Conservation (phyloP, 2,888 invertebrate species). For the Molanna angustata region DNA sequence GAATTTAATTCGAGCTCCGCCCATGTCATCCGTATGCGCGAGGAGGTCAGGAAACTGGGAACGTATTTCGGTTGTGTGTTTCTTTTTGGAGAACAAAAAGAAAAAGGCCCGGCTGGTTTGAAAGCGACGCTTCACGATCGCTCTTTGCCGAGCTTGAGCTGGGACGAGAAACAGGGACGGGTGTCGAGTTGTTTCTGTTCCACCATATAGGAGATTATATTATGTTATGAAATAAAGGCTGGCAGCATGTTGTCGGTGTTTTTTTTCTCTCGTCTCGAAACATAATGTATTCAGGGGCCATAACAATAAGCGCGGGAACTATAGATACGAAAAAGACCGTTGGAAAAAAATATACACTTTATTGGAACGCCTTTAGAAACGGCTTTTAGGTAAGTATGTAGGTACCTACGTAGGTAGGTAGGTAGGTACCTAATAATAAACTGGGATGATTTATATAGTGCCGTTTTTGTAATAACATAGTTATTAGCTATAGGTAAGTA, state of each 20-base stretch:
- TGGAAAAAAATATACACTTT: slow-evolving; percentile 12
- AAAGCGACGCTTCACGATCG: slow-evolving; percentile 30
- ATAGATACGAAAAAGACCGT: no score
- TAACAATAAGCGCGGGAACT: slow-evolving; percentile 11
- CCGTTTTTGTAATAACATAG: no score
- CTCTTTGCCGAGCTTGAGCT: slow-evolving; percentile 51
- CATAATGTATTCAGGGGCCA: slow-evolving; percentile 22
- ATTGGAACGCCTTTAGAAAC: slow-evolving; percentile 16
- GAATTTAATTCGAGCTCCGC: slow-evolving; percentile 39
- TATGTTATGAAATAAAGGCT: no score
- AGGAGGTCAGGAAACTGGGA: slow-evolving; percentile 38
- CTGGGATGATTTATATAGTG: no score
- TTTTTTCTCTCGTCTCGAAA: slow-evolving; percentile 14
- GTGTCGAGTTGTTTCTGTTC: slow-evolving; percentile 34
- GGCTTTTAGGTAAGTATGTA: slow-evolving; percentile 15
- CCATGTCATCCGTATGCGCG: slow-evolving; percentile 43
- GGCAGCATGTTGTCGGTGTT: no score
- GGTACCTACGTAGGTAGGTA: no score
- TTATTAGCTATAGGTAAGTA: no score
- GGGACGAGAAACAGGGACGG: slow-evolving; percentile 39
- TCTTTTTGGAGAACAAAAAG: slow-evolving; percentile 17
- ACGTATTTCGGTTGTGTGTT: slow-evolving; percentile 14
- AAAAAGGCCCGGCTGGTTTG: slow-evolving; percentile 2
- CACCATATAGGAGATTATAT: slow-evolving; percentile 21
- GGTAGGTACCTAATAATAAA: no score